A percentile compares a stretch with the other conserved stretches of the same genome.
These are phyloP conservation scores for Gymnopithys bicolor DNA, from an alignment of 2,797 vertebrate genomes.

Conservation along the genomic window DNA sequence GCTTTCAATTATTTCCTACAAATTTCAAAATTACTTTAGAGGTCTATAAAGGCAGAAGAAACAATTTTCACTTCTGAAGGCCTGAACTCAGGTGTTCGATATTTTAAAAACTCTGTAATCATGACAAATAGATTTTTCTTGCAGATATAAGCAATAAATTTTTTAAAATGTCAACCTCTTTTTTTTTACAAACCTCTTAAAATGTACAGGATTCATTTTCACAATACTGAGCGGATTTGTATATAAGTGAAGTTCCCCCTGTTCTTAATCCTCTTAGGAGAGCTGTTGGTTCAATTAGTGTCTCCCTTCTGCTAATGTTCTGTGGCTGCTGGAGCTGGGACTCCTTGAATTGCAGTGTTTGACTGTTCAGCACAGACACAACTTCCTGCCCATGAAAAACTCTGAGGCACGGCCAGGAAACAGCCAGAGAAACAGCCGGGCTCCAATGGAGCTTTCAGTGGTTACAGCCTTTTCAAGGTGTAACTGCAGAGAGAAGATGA, in stretches of 20 bases:
- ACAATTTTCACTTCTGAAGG: neutral
- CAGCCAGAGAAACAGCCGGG: neutral
- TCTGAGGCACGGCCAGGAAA: neutral
- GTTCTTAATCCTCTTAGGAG: neutral
- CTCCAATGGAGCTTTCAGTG: neutral
- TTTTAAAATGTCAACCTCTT: fast-evolving
- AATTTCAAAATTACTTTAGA: neutral
- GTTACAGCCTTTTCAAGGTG: neutral
- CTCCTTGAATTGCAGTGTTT: neutral
- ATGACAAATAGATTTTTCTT: neutral
- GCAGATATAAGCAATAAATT: neutral
- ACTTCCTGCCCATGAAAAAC: neutral
- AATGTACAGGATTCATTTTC: neutral
- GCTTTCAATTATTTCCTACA: neutral
- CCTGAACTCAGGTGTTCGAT: neutral
- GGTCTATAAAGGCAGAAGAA: neutral
- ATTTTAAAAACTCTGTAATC: neutral
- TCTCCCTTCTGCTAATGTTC: neutral
- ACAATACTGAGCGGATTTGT: neutral
- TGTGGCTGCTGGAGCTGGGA: neutral
- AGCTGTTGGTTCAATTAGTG: neutral
- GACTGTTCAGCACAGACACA: neutral
- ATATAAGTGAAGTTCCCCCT: neutral
- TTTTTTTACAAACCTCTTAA: neutral
- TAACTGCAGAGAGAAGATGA: neutral